These are phyloP conservation scores for Meliscaeva auricollis DNA, from an alignment of 2,888 invertebrate genomes.

Conservation along the genomic window DNA sequence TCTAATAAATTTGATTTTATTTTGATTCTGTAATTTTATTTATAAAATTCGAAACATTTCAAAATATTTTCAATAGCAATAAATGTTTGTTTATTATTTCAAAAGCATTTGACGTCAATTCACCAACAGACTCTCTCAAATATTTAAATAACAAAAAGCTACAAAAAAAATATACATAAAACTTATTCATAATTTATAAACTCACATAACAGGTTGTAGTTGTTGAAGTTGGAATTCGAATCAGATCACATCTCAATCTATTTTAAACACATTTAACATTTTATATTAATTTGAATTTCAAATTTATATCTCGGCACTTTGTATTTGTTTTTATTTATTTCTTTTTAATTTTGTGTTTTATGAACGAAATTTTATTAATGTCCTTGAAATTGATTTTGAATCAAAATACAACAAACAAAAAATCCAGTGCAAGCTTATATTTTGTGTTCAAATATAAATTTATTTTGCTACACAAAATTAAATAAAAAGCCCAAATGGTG, in stretches of 20 bases:
- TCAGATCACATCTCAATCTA: conserved; percentile 54
- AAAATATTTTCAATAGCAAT: not conserved
- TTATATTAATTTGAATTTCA: conserved; percentile 10
- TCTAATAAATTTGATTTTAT: not conserved
- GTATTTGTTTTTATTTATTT: not conserved
- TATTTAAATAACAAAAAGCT: conserved; percentile 13
- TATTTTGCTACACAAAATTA: not conserved
- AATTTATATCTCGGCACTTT: conserved; percentile 2
- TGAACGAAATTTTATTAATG: not conserved
- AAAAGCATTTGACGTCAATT: conserved; percentile 29
- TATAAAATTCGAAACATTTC: not conserved
- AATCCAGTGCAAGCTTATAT: not conserved
- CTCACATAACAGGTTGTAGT: conserved; percentile 66
- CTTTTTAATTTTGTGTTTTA: not conserved
- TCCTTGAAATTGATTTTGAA: conserved; percentile 16
- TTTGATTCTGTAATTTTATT: not conserved
- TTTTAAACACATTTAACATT: conserved; percentile 27
- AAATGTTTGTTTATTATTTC: not conserved
- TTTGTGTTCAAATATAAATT: not conserved
- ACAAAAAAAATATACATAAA: not conserved
- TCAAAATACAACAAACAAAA: not conserved
- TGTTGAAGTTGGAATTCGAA: conserved; percentile 56
- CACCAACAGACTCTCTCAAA: conserved; percentile 3
- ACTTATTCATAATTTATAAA: conserved; percentile 33
- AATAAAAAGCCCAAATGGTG: not conserved